Evolutionary conservation across 2,113 vertebrate genomes (phyloP), one percentile per base, ranked within the genome.

Genomic region (Microtus ochrogaster): DNA sequence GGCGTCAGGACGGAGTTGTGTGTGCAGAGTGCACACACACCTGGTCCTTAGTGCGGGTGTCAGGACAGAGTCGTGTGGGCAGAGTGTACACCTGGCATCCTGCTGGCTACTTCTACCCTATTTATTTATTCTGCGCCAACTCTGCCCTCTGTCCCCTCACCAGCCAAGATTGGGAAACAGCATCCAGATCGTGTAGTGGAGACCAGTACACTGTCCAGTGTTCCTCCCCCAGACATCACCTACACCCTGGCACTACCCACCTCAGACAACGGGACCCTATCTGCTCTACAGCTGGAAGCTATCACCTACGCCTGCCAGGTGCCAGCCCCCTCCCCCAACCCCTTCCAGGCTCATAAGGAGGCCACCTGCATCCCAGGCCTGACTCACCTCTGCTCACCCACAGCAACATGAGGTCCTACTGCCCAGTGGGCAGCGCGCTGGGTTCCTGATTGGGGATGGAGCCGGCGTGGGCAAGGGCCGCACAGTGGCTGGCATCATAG

Each of bases 241-340:
- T 99, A 99, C 96, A 98, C 97, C n/a, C 98, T 99, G 22, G 99
- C 99, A 63, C 99, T 99, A 95, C 99, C 99, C 0, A 49, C 97
- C 49, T 98, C 99, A 0, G 98, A 98, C 95, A 98, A 92, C 0
- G 99, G 99, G 30, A 97, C 98, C 21, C 99, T 99, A 92, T 99
- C 99, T 1, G 99, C 99, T 78, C 98, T 99, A 96, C 99, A 99
- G 98, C 98, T 99, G 86, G 99, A 99, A 98, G 99, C 99, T 86
- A 99, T 99, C 97, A 98, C 99, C 91, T 99, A 99, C 0, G 99
- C 99, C 97, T 99, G 99, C 98, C 99, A 99, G 99, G 99, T 99
- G 2, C 84, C 21, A 1, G 5, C 58, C 87, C 90, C 36, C 58
- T 65, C 90, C 36, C 44, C 5, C 39, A 13, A 19, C 21, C 61